A percentile compares a stretch with the other conserved stretches of the same genome.
phyloP scores from a whole-genome alignment of 2,797 vertebrate genomes.

The Ctenopoma multispine region DNA sequence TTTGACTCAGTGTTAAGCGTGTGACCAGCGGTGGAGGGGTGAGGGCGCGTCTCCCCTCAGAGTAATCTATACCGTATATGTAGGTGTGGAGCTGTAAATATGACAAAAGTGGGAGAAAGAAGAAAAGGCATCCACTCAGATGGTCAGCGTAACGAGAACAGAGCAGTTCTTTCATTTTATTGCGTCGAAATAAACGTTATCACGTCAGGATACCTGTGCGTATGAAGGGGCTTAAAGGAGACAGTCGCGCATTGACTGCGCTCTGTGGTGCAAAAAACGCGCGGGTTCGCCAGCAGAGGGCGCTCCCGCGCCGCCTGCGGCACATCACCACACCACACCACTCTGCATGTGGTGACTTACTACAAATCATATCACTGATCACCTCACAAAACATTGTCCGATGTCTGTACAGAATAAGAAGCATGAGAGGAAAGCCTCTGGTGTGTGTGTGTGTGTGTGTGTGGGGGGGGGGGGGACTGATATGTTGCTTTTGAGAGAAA shows the following conservation, averaged over 20 bases:
- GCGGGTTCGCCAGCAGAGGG: constrained; percentile 25
- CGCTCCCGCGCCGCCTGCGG: background rate
- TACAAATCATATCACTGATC: background rate
- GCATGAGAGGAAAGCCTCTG: no score
- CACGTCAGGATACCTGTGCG: no score
- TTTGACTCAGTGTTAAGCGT: background rate
- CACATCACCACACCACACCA: background rate
- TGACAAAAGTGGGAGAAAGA: background rate
- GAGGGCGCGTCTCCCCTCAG: constrained; percentile 6
- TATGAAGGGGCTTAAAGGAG: background rate
- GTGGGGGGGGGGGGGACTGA: no score
- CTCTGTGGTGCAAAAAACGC: constrained; percentile 25
- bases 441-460: no score
- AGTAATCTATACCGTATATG: background rate
- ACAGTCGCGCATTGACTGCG: no score
- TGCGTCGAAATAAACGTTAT: background rate
- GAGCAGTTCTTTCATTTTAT: background rate
- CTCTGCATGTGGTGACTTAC: background rate
- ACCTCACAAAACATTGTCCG: no score
- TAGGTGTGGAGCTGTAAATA: background rate
- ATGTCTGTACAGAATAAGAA: no score
- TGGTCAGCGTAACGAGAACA: no score
- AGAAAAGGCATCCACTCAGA: background rate
- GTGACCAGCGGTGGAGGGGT: no score
- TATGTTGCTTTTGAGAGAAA: no score